Conservation (phyloP, 2,113 vertebrate genomes). For the Trochalopteron elliotii region DNA sequence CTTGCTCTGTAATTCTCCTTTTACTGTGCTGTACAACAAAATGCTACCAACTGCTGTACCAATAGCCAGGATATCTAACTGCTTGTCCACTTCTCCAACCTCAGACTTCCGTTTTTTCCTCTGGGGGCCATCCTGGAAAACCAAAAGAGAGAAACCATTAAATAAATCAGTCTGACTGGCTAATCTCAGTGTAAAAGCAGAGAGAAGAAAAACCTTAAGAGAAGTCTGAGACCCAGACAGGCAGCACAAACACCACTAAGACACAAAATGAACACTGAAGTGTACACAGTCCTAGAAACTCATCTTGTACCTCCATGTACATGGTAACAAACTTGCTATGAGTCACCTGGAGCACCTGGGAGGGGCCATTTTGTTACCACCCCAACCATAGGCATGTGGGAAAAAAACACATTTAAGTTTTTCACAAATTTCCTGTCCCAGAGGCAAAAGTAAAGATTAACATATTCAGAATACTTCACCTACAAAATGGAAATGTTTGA, state of each 20-base stretch:
- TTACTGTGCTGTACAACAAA: slow-evolving; percentile 93
- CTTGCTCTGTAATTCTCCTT: slow-evolving; percentile 93
- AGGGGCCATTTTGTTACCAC: not conserved
- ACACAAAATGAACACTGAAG: not conserved
- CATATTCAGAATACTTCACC: not conserved
- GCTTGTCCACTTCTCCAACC: slow-evolving; percentile 73
- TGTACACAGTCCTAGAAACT: not conserved
- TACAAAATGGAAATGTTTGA: not conserved
- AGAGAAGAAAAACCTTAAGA: not conserved
- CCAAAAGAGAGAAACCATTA: not conserved
- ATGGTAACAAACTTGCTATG: not conserved
- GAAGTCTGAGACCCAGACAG: not conserved
- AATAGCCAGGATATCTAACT: slow-evolving; percentile 90
- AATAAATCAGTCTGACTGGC: not conserved
- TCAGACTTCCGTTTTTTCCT: slow-evolving; percentile 98
- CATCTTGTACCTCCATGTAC: not conserved
- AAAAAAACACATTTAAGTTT: not conserved
- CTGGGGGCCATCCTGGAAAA: slow-evolving; percentile 88
- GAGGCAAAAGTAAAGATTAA: not conserved
- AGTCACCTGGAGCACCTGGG: not conserved
- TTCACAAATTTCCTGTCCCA: not conserved
- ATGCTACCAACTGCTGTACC: slow-evolving; percentile 92
- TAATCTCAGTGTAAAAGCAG: not conserved
- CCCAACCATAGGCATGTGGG: not conserved
- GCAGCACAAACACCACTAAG: not conserved